Percentiles rank a stretch among this genome's conserved stretches.
These are phyloP conservation scores for Lepus europaeus DNA, from an alignment of 2,113 vertebrate species.

Conservation along the genomic window DNA sequence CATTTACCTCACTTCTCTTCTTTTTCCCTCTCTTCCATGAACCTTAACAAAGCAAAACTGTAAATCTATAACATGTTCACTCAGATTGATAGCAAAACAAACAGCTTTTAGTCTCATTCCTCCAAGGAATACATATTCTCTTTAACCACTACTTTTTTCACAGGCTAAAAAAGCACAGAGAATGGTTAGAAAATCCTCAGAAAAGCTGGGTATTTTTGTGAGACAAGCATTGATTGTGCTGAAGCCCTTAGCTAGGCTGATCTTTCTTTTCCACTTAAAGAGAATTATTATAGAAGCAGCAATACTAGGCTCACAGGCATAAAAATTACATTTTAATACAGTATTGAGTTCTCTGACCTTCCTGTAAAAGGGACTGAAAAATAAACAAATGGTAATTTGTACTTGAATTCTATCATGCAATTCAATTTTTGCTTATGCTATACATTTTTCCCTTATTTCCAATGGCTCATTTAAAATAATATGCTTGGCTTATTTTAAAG, in stretches of 20 bases:
- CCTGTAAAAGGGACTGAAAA: constrained; percentile 63
- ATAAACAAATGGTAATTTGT: constrained; percentile 75
- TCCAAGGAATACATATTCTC: constrained; percentile 66
- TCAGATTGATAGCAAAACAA: constrained; percentile 66
- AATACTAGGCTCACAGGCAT: constrained; percentile 77
- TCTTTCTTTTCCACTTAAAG: constrained; percentile 84
- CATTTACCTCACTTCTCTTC: not conserved
- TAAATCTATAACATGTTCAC: constrained; percentile 53
- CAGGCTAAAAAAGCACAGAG: constrained; percentile 78
- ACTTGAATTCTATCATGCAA: constrained; percentile 65
- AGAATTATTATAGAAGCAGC: constrained; percentile 85
- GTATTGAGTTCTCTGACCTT: constrained; percentile 69
- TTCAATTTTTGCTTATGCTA: constrained; percentile 73
- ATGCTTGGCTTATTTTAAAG: constrained; percentile 73
- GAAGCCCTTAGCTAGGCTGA: constrained; percentile 83
- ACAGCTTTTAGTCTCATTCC: constrained; percentile 61
- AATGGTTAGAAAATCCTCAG: constrained; percentile 84
- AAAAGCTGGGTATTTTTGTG: constrained; percentile 82
- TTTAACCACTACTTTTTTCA: constrained; percentile 65
- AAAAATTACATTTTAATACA: constrained; percentile 80
- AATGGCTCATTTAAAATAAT: constrained; percentile 74
- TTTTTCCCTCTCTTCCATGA: not conserved
- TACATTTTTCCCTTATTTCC: constrained; percentile 68
- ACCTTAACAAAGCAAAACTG: constrained; percentile 56
- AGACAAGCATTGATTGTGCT: constrained; percentile 82